Evolutionary conservation across 2,888 invertebrate species (phyloP).

Genomic region (Euclidia mi): DNA sequence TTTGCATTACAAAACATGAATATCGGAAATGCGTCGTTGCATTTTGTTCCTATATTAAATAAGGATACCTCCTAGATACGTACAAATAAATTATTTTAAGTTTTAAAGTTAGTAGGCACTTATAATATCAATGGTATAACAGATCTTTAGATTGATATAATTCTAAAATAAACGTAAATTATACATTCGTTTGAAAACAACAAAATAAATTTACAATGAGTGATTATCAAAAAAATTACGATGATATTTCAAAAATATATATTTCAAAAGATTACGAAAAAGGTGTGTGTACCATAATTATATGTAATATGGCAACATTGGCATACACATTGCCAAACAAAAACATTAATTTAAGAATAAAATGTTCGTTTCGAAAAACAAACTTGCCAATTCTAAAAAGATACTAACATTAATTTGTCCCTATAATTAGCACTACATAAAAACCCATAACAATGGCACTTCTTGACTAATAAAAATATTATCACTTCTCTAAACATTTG

Average conservation of each 20-base stretch:
- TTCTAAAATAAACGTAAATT: conserved; percentile 40
- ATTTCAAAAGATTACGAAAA: conserved; percentile 23
- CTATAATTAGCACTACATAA: conserved; percentile 45
- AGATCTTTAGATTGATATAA: conserved; percentile 67
- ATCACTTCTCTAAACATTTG: conserved; percentile 64
- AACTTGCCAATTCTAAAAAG: conserved; percentile 27
- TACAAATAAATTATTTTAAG: conserved; percentile 76
- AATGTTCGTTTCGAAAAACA: conserved; percentile 28
- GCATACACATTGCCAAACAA: conserved; percentile 24
- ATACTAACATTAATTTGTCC: conserved; percentile 42
- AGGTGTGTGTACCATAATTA: conserved; percentile 5
- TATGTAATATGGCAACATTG: conserved; percentile 18
- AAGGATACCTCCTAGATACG: conserved; percentile 54
- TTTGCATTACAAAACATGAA: conserved; percentile 67
- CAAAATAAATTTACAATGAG: conserved; percentile 32
- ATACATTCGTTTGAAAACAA: conserved; percentile 40
- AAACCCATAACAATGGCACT: conserved; percentile 71
- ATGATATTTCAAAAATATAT: conserved; percentile 7
- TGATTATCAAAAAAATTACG: conserved; percentile 15
- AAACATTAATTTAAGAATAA: conserved; percentile 13
- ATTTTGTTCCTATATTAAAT: conserved; percentile 50
- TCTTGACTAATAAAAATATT: conserved; percentile 69
- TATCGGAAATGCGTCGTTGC: conserved; percentile 55
- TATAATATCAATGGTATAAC: conserved; percentile 83
- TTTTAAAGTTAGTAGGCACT: conserved; percentile 65